A percentile compares a stretch with the other conserved stretches of the same genome.
phyloP scores from a whole-genome alignment of 2,888 invertebrate genomes.

The Thumatha senex region DNA sequence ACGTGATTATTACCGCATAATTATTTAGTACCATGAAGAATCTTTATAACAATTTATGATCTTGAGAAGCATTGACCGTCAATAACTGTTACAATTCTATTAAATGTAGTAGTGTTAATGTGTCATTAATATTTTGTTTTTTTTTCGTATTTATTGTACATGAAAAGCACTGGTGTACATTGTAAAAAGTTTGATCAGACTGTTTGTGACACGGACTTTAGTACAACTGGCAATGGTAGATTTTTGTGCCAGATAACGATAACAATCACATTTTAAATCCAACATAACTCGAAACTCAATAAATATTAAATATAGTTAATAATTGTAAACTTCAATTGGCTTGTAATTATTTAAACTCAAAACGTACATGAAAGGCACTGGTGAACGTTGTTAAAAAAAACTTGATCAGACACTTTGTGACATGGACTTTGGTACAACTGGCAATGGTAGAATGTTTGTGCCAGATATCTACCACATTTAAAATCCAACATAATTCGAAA shows the following conservation, averaged over 20 bases:
- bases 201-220: background rate
- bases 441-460: background rate
- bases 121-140: no score
- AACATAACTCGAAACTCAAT: no score
- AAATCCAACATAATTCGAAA: no score
- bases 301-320: background rate
- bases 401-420: background rate
- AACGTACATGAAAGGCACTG: background rate
- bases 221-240: background rate
- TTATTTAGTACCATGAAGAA: background rate
- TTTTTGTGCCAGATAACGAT: background rate
- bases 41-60: background rate
- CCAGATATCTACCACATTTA: background rate
- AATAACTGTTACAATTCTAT: no score
- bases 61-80: no score
- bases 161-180: background rate
- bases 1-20: no score
- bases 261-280: no score
- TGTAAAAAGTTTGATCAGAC: background rate
- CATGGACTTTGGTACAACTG: background rate
- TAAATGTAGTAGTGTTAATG: no score
- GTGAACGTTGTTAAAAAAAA: background rate
- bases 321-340: constrained; percentile 10
- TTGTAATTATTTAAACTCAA: background rate
- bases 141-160: background rate